Conservation (phyloP, 2,797 vertebrate species). For the Sebastes cheni region DNA sequence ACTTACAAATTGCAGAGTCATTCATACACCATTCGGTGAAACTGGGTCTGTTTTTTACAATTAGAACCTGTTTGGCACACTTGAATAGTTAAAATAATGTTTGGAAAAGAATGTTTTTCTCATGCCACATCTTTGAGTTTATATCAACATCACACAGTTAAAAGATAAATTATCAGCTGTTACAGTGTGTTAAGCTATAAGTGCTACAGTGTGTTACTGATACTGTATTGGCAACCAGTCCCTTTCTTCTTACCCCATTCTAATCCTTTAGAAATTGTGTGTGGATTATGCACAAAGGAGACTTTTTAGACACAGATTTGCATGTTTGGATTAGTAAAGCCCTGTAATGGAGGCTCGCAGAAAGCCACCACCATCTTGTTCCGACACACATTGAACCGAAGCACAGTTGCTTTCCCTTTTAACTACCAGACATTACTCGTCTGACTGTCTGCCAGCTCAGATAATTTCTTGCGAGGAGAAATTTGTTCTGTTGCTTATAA, state of each 20-base stretch:
- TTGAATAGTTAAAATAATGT: not conserved
- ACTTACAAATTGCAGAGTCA: not conserved
- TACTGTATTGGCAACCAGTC: constrained; percentile 18
- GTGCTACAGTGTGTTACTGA: constrained; percentile 12
- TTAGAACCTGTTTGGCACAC: not conserved
- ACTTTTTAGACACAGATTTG: constrained; percentile 68
- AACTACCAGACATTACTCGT: constrained; percentile 55
- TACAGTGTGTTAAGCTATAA: not conserved
- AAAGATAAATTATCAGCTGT: not conserved
- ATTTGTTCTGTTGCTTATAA: constrained; percentile 58
- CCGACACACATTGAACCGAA: constrained; percentile 47
- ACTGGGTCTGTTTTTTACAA: not conserved
- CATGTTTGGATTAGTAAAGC: constrained; percentile 72
- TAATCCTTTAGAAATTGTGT: constrained; percentile 56
- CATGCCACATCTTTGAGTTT: not conserved
- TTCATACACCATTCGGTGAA: not conserved
- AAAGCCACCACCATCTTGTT: constrained; percentile 53
- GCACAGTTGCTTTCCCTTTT: constrained; percentile 37
- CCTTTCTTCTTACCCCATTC: constrained; percentile 26
- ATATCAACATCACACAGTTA: not conserved
- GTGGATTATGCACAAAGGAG: constrained; percentile 67
- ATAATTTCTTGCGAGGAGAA: constrained; percentile 59
- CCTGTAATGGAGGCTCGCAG: constrained; percentile 65
- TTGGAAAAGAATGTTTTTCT: not conserved
- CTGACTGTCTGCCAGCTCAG: constrained; percentile 52